Percentiles rank a stretch among this genome's conserved stretches.
Conservation (phyloP, 2,888 invertebrate species). For the Callimorpha dominula region DNA sequence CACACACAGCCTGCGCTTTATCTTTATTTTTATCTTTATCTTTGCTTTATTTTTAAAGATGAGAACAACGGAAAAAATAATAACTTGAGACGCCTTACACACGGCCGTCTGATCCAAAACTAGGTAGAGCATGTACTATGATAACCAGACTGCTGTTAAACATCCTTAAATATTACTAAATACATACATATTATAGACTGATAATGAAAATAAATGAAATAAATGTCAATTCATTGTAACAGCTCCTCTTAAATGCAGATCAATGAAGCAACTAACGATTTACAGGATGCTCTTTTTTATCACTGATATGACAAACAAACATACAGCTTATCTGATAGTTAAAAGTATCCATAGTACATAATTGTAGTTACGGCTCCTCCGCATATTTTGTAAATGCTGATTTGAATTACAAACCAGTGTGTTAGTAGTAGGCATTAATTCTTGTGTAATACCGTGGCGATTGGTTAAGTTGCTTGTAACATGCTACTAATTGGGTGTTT, state of each 20-base stretch:
- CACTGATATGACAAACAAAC: not conserved
- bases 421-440: not conserved
- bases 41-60: no score
- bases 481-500: constrained; percentile 4
- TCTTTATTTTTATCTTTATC: no score
- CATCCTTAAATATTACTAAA: no score
- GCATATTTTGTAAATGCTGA: not conserved
- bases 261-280: not conserved
- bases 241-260: not conserved
- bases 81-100: no score
- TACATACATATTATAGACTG: not conserved
- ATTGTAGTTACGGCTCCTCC: not conserved
- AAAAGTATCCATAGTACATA: not conserved
- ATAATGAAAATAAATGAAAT: not conserved
- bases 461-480: constrained; percentile 1
- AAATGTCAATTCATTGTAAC: not conserved
- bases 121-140: no score
- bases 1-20: no score
- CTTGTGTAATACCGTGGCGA: not conserved
- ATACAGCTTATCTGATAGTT: not conserved
- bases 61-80: no score
- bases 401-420: not conserved
- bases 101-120: no score
- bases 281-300: not conserved
- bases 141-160: no score